Conservation (phyloP, 1,140 invertebrate genomes). For the Drosophila azteca region DNA sequence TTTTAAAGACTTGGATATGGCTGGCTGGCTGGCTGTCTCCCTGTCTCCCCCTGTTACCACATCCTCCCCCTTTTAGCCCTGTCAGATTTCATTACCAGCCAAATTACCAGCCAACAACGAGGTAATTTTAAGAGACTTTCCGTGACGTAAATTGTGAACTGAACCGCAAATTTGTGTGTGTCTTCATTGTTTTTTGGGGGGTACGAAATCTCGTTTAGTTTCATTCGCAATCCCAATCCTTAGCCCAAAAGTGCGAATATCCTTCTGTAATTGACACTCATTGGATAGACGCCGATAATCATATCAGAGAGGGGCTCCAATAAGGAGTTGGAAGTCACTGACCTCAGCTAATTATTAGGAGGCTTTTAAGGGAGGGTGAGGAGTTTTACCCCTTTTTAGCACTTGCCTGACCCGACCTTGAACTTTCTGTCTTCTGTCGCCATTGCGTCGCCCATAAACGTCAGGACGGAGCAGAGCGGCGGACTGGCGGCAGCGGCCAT, state of each 20-base stretch:
- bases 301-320: constrained; percentile 19
- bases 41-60: no score
- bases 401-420: constrained; percentile 52
- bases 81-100: constrained; percentile 51
- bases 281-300: constrained; percentile 54
- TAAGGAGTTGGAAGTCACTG: constrained; percentile 15
- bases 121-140: constrained; percentile 22
- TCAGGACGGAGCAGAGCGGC: constrained; percentile 2
- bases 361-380: not conserved
- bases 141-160: constrained; percentile 45
- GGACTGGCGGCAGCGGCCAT: constrained; percentile 14
- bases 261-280: constrained; percentile 60
- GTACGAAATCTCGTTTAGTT: constrained; percentile 19
- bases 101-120: constrained; percentile 31
- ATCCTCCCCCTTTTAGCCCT: constrained; percentile 37
- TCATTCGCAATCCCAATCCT: constrained; percentile 11
- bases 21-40: not conserved
- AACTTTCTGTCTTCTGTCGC: constrained; percentile 63
- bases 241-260: not conserved
- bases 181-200: not conserved
- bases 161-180: constrained; percentile 24
- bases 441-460: constrained; percentile 54
- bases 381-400: constrained; percentile 17
- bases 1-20: constrained; percentile 27
- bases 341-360: constrained; percentile 30